A percentile compares a stretch with the other conserved stretches of the same genome.
phyloP scores from a whole-genome alignment of 2,113 vertebrate species.

The Garra rufa region DNA sequence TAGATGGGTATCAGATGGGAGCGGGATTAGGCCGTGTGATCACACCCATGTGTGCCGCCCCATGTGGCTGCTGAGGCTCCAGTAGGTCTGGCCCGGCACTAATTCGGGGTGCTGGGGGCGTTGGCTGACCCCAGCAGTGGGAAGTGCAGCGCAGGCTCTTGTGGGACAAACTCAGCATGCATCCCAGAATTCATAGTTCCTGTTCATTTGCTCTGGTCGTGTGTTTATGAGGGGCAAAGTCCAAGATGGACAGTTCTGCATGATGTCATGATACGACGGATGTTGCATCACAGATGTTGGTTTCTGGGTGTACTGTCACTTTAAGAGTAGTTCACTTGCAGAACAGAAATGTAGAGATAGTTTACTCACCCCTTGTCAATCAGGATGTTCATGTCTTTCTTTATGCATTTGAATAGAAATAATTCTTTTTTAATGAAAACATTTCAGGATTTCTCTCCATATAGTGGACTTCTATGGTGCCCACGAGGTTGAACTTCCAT shows the following conservation, averaged over 20 bases:
- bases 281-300: background rate
- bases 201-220: background rate
- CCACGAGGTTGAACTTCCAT: too few relatives aligned
- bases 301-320: too few relatives aligned
- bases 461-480: too few relatives aligned
- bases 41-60: constrained; percentile 58
- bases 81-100: constrained; percentile 60
- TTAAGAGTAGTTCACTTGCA: too few relatives aligned
- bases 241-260: background rate
- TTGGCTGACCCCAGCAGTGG: constrained; percentile 58
- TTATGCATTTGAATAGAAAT: too few relatives aligned
- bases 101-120: constrained; percentile 55
- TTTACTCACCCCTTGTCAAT: too few relatives aligned
- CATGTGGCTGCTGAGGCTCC: constrained; percentile 61
- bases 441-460: too few relatives aligned
- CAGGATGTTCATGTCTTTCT: too few relatives aligned
- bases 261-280: background rate
- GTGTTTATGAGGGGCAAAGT: background rate
- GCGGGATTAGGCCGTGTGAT: constrained; percentile 55
- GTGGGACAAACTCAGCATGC: constrained; percentile 48
- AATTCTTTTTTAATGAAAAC: too few relatives aligned
- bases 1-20: constrained; percentile 64
- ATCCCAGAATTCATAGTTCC: constrained; percentile 24
- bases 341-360: too few relatives aligned
- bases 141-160: constrained; percentile 40